Conservation (phyloP, 2,888 invertebrate genomes). For the Parnassius mnemosyne region DNA sequence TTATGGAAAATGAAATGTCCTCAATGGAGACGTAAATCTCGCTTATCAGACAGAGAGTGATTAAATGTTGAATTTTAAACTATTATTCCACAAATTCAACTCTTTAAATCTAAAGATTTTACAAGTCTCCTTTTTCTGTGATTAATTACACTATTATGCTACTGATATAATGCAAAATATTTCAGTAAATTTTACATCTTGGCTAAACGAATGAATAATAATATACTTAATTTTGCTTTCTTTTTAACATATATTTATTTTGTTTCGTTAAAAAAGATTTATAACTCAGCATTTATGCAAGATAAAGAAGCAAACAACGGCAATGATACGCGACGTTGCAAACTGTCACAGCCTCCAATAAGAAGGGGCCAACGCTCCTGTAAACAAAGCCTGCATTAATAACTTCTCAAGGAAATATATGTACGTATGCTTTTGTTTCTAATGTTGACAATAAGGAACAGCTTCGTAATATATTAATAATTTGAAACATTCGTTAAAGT, state of each 20-base stretch:
- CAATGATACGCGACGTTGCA: slow-evolving; percentile 60
- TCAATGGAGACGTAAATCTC: slow-evolving; percentile 58
- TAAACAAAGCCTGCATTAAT: slow-evolving; percentile 64
- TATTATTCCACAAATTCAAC: slow-evolving; percentile 44
- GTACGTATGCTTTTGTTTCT: slow-evolving; percentile 18
- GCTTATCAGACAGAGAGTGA: slow-evolving; percentile 69
- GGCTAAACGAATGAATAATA: too few species aligned
- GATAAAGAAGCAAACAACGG: slow-evolving; percentile 68
- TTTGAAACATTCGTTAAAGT: slow-evolving; percentile 13
- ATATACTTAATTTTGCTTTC: too few species aligned
- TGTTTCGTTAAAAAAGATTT: too few species aligned
- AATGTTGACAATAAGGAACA: slow-evolving; percentile 9
- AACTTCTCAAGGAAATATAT: slow-evolving; percentile 48
- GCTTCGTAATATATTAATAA: slow-evolving; percentile 10
- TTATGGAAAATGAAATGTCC: slow-evolving; percentile 63
- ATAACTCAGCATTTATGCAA: slow-evolving; percentile 68
- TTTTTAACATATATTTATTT: too few species aligned
- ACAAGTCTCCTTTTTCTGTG: slow-evolving; percentile 28
- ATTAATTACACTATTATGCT: slow-evolving; percentile 6
- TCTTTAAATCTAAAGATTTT: slow-evolving; percentile 30
- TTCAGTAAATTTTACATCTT: too few species aligned
- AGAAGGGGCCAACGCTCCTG: slow-evolving; percentile 64
- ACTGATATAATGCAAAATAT: too few species aligned
- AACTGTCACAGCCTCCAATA: slow-evolving; percentile 39
- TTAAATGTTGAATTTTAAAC: slow-evolving; percentile 76